Evolutionary conservation across 2,797 vertebrate genomes (phyloP).

Genomic region (Hyperoplus lanceolatus): DNA sequence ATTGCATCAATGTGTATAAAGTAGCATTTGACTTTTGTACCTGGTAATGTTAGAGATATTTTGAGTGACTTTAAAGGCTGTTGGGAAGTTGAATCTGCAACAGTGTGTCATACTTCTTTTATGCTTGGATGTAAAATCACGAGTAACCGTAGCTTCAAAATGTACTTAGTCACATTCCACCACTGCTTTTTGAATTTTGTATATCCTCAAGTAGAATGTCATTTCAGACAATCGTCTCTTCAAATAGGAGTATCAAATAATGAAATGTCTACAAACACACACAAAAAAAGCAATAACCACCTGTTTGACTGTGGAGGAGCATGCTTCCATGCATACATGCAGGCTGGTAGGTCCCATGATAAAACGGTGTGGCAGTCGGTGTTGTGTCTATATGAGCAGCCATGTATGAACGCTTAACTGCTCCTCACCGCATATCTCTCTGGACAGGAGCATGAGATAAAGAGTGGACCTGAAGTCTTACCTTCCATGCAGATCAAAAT

Average conservation of each 20-base stretch:
- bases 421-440: slow-evolving; percentile 20
- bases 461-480: slow-evolving; percentile 21
- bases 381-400: slow-evolving; percentile 53
- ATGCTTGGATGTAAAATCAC: background rate
- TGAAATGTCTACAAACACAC: background rate
- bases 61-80: background rate
- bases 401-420: slow-evolving; percentile 48
- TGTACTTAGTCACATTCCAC: background rate
- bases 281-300: slow-evolving; percentile 16
- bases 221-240: background rate
- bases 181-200: background rate
- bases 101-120: background rate
- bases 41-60: background rate
- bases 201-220: slow-evolving; percentile 2
- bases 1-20: no score
- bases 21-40: background rate
- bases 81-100: background rate
- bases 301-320: slow-evolving; percentile 32
- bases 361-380: slow-evolving; percentile 35
- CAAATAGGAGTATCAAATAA: background rate
- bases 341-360: slow-evolving; percentile 1
- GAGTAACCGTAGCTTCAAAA: background rate
- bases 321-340: slow-evolving; percentile 3
- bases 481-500: background rate
- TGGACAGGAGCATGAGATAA: slow-evolving; percentile 27